Conservation (phyloP, 2,888 invertebrate species). For the Chaitophorus viminalis region DNA sequence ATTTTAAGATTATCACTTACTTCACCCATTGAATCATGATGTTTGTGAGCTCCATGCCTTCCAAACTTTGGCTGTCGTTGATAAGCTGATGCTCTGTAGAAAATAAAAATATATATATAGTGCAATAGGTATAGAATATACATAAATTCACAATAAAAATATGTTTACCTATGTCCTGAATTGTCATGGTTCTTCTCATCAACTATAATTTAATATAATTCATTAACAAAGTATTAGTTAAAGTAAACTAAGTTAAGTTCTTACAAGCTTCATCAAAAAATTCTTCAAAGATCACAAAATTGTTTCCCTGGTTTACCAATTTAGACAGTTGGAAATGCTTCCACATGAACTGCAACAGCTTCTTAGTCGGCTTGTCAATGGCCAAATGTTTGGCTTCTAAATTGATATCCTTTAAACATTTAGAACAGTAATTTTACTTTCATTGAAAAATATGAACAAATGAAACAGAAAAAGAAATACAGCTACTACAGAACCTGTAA, state of each 20-base stretch:
- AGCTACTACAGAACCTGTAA: conserved; percentile 73
- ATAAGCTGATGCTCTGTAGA: conserved; percentile 22
- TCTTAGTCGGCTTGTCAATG: conserved; percentile 91
- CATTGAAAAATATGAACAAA: background rate
- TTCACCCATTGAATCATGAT: conserved; percentile 54
- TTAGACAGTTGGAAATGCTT: conserved; percentile 74
- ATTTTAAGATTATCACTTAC: conserved; percentile 5
- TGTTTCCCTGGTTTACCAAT: conserved; percentile 49
- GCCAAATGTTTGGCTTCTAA: conserved; percentile 80
- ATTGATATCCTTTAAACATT: conserved; percentile 74
- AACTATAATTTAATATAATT: background rate
- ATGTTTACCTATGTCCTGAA: conserved; percentile 15
- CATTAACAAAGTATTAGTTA: background rate
- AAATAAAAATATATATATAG: background rate
- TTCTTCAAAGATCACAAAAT: conserved; percentile 50
- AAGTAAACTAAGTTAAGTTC: background rate
- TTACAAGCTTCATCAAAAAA: conserved; percentile 27
- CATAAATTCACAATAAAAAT: background rate
- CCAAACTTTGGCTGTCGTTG: conserved; percentile 42
- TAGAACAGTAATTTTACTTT: background rate
- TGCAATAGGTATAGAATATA: background rate
- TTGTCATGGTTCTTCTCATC: conserved; percentile 7
- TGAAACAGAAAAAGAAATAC: conserved; percentile 63
- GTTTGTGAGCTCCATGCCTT: conserved; percentile 54
- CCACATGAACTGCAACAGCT: conserved; percentile 84